Evolutionary conservation across 2,888 invertebrate species (phyloP), one percentile per base, ranked within the genome.

Genomic region (Leptarthrus brevirostris): DNA sequence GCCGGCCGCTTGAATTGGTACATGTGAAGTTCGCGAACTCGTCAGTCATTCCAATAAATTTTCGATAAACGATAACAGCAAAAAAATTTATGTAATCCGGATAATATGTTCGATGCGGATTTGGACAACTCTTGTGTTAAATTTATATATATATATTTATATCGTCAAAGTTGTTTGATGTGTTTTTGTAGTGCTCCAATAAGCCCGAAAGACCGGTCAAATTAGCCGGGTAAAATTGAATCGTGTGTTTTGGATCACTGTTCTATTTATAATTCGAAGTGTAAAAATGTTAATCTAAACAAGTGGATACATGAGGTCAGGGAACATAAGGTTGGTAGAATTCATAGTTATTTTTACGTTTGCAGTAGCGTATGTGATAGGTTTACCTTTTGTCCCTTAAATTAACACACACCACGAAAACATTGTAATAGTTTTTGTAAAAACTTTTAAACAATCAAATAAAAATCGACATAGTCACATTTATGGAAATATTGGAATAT

Each of bases 1-100:
- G 44, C 24, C 24, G 64, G 40, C 18, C 20, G 61, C 18, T 22
- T 14, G 1, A 22, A 18, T 64, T 22, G 44, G 64, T 64, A 12
- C 14, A 18, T 44, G 5, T 1, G 14, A 44, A 64, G 5, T 44
- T 44, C 64, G 64, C 64, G 47, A 24, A 47, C 44, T 64, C n/a
- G 18, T 47, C 36, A 61, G 22, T 20, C 44, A 12, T 40, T 40
- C 40, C 20, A 20, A 8, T 26, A 12, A 44, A 24, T 61, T 40
- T 5, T 22, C 20, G 22, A 54, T n/a, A 26, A 5, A 22, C 22
- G 26, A 1, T 24, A n/a, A 3, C 10, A 44, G 47, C 44, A 6
- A 10, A 12, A n/a, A 64, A 44, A 44, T 64, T 22, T 24, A 36
- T 64, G 12, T 40, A n/a, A 12, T 12, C 12, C 12, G 40, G 12